phyloP scores from a whole-genome alignment of 2,888 invertebrate genomes.

The Sussaba pulchella region DNA sequence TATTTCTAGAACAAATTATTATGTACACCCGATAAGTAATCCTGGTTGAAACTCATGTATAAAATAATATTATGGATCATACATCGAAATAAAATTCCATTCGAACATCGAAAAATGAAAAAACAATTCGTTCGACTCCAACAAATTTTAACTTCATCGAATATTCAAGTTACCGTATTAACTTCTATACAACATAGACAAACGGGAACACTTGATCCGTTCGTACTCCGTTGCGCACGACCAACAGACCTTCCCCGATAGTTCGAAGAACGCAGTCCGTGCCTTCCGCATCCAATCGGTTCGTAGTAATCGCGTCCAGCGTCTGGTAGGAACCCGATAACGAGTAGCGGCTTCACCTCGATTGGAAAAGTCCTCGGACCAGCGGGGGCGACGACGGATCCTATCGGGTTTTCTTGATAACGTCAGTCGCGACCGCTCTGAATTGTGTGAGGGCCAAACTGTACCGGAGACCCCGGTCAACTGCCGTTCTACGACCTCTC shows the following conservation, averaged over 20 bases:
- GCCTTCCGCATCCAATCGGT: constrained; percentile 33
- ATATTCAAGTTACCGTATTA: neutral
- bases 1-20: too few species aligned
- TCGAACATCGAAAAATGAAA: too few species aligned
- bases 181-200: neutral
- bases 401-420: constrained; percentile 63
- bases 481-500: constrained; percentile 25
- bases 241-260: constrained; percentile 40
- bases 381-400: constrained; percentile 28
- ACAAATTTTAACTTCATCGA: too few species aligned
- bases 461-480: constrained; percentile 47
- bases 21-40: too few species aligned
- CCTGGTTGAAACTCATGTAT: too few species aligned
- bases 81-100: too few species aligned
- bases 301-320: constrained; percentile 55
- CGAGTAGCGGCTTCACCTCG: constrained; percentile 56
- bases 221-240: constrained; percentile 25
- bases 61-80: too few species aligned
- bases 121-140: too few species aligned
- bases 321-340: constrained; percentile 63
- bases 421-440: constrained; percentile 53
- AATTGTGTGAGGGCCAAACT: constrained; percentile 47
- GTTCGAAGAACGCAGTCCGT: constrained; percentile 10
- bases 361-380: constrained; percentile 65
- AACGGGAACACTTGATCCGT: neutral